phyloP scores from a whole-genome alignment of 2,888 invertebrate species.

The Drosophila lacicola region DNA sequence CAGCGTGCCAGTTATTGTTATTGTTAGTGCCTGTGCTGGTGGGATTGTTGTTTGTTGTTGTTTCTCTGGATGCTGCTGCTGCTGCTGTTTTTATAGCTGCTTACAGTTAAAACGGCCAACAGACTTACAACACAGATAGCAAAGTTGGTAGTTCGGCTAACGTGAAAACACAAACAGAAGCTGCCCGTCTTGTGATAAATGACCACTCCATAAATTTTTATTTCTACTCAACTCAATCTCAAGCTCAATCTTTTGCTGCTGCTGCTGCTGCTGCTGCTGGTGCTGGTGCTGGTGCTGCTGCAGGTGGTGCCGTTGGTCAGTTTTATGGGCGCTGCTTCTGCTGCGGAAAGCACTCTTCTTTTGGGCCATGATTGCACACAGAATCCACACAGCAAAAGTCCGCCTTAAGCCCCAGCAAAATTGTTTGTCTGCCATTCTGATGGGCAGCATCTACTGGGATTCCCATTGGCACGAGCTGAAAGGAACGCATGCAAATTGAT shows the following conservation, averaged over 20 bases:
- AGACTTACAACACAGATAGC: conserved; percentile 54
- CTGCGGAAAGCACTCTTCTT: conserved; percentile 47
- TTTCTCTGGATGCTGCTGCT: conserved; percentile 25
- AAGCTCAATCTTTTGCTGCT: conserved; percentile 57
- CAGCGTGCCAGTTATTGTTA: conserved; percentile 60
- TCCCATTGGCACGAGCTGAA: conserved; percentile 17
- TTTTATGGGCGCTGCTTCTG: conserved; percentile 51
- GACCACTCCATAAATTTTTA: conserved; percentile 76
- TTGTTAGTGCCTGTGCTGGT: conserved; percentile 38
- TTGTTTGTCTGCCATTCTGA: conserved; percentile 47
- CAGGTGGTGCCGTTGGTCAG: conserved; percentile 49
- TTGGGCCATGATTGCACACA: conserved; percentile 41
- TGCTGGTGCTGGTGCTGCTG: conserved; percentile 16
- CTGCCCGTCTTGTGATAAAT: conserved; percentile 67
- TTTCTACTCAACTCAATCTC: conserved; percentile 71
- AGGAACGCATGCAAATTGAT: conserved; percentile 64
- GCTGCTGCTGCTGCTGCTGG: conserved; percentile 14
- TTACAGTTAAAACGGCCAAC: conserved; percentile 60
- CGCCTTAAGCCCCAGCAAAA: conserved; percentile 42
- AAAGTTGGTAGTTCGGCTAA: conserved; percentile 36
- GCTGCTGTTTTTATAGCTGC: conserved; percentile 57
- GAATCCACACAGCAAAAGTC: conserved; percentile 1
- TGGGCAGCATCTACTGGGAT: conserved; percentile 25
- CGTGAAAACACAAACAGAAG: conserved; percentile 43
- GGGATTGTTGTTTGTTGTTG: conserved; percentile 30